These are phyloP conservation scores for Myopa tessellatipennis DNA, from an alignment of 2,888 invertebrate genomes.

Conservation along the genomic window DNA sequence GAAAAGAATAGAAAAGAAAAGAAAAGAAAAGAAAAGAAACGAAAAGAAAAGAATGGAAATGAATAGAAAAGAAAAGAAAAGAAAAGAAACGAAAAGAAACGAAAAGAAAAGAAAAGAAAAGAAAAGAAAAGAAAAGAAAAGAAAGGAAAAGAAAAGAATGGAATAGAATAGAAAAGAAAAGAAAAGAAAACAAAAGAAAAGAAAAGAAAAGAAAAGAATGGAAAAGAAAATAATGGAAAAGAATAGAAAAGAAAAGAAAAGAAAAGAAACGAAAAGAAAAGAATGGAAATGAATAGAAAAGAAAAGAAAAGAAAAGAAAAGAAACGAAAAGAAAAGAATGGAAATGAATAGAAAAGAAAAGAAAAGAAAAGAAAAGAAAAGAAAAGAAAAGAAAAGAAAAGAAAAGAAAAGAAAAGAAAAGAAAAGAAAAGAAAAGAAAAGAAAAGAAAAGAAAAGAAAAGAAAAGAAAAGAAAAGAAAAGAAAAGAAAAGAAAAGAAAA, in stretches of 20 bases:
- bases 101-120: not conserved
- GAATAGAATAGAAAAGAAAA: too few species aligned
- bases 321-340: not conserved
- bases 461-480: not conserved
- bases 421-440: not conserved
- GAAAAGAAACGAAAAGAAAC: not conserved
- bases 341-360: not conserved
- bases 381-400: not conserved
- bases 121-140: not conserved
- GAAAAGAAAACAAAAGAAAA: not conserved
- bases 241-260: too few species aligned
- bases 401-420: not conserved
- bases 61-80: not conserved
- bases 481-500: not conserved
- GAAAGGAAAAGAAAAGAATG: too few species aligned
- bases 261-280: not conserved
- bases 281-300: not conserved
- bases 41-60: not conserved
- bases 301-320: not conserved
- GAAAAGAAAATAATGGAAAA: too few species aligned
- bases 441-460: not conserved
- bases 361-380: not conserved
- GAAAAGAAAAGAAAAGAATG: not conserved
- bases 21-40: not conserved
- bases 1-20: not conserved